Evolutionary conservation across 2,888 invertebrate genomes (phyloP), one percentile per base, ranked within the genome.

Genomic region (Asteroscopus sphinx): DNA sequence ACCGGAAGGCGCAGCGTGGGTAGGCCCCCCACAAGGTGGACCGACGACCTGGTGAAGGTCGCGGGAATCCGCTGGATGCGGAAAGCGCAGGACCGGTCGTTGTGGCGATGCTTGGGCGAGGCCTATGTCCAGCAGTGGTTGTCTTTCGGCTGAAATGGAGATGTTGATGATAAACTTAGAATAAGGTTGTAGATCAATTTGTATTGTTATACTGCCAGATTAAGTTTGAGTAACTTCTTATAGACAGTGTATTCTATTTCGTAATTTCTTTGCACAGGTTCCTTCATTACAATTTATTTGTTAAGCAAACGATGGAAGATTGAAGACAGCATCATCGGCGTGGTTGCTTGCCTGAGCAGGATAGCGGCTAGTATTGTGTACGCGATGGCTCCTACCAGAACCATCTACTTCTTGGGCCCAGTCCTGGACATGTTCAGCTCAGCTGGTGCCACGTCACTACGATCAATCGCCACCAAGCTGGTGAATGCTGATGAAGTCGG

Each of bases 401-500:
- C 89, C 0, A 77, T 94, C 49, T 94, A 95, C 85, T 95, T 95
- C 85, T 74, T 95, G 48, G 95, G 95, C 15, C 95, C 95, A 5
- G 81, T 94, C 28, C 84, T 95, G 79, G 95, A 95, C 51, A 91
- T 95, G 87, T 94, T 95, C 72, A 95, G 95, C 64, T 94, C 95
- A 0, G 95, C 95, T 0, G 95, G 94, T 0, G 94, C 95, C 1
- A 95, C 95, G 1, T 95, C 95, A 0, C 85, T 95, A 63, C 87
- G 95, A 62, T 95, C 95, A 0, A 94, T 95, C 36, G 95, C 94
- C 12, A 95, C 95, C 0, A 95, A 95, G 78, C 81, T 95, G 47
- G 95, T 95, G 25, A 87, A 93, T 45, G 82, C 87, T 4, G 95
- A 95, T 79, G 95, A 95, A 93, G 88, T 95, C 72, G 95, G 95